phyloP scores from a whole-genome alignment of 2,888 invertebrate species.

The Perithous albicinctus region DNA sequence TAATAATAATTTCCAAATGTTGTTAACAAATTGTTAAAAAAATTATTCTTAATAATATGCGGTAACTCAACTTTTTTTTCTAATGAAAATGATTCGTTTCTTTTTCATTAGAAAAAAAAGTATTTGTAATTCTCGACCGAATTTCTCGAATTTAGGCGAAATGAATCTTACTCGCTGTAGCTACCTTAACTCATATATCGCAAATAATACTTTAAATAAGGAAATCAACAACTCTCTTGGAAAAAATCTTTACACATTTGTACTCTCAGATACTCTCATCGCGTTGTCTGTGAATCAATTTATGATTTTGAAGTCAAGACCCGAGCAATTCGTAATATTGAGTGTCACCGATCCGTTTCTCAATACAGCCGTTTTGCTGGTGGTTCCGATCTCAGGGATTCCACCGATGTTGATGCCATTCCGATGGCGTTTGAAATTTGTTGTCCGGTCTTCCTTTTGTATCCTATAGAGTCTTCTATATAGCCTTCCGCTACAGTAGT shows the following conservation, averaged over 20 bases:
- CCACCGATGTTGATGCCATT: slow-evolving; percentile 7
- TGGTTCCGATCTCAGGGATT: not conserved
- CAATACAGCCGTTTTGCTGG: slow-evolving; percentile 18
- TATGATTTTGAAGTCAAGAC: too few relatives aligned
- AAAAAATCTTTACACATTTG: slow-evolving; percentile 2
- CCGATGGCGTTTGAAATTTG: slow-evolving; percentile 17
- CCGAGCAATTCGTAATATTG: too few relatives aligned
- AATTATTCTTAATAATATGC: too few relatives aligned
- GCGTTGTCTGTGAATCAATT: slow-evolving; percentile 4
- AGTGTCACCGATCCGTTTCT: too few relatives aligned
- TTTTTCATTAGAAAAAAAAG: too few relatives aligned
- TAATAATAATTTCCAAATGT: too few relatives aligned
- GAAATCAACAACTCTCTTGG: slow-evolving; percentile 13
- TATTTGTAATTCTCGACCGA: too few relatives aligned
- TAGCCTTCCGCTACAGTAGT: not conserved
- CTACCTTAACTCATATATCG: slow-evolving; percentile 1
- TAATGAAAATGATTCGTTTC: too few relatives aligned
- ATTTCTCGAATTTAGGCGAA: too few relatives aligned
- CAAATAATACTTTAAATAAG: slow-evolving; percentile 16
- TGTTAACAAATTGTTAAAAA: too few relatives aligned
- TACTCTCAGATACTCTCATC: slow-evolving; percentile 18
- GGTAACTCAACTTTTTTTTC: too few relatives aligned
- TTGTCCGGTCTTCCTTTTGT: slow-evolving; percentile 21
- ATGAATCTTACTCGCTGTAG: too few relatives aligned
- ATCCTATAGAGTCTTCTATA: slow-evolving; percentile 14